phyloP scores from a whole-genome alignment of 1,140 invertebrate genomes.

The Tribolium castaneum region DNA sequence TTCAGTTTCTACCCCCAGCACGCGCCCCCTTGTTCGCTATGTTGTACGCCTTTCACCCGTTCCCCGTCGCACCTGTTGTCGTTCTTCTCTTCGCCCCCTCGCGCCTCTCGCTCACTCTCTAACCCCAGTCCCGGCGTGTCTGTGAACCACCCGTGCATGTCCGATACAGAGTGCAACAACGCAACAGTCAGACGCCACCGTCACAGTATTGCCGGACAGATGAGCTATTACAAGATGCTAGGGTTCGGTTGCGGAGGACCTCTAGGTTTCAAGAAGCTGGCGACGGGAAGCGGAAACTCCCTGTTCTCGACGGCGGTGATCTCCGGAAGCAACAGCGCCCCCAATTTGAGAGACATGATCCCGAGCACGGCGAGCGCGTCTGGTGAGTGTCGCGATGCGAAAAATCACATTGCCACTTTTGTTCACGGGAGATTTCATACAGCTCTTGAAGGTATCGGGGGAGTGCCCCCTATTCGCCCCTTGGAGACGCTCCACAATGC shows the following conservation, averaged over 20 bases:
- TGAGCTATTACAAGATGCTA: conserved; percentile 90
- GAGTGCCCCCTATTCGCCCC: conserved; percentile 92
- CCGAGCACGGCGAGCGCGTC: conserved; percentile 76
- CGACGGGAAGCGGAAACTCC: conserved; percentile 78
- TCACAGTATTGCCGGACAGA: conserved; percentile 93
- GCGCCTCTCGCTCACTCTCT: conserved; percentile 57
- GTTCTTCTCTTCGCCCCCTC: conserved; percentile 59
- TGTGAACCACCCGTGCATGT: conserved; percentile 60
- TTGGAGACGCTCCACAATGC: conserved; percentile 97
- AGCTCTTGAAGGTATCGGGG: conserved; percentile 85
- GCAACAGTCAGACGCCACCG: conserved; percentile 86
- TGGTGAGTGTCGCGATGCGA: conserved; percentile 67
- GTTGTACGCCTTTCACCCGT: conserved; percentile 63
- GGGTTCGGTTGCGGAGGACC: conserved; percentile 73
- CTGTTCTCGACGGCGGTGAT: conserved; percentile 95
- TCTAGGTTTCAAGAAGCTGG: conserved; percentile 74
- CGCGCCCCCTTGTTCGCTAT: conserved; percentile 64
- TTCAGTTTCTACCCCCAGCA: conserved; percentile 57
- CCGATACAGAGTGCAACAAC: conserved; percentile 68
- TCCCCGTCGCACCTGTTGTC: conserved; percentile 63
- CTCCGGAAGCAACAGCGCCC: conserved; percentile 90
- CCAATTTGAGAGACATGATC: conserved; percentile 89
- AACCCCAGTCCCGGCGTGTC: conserved; percentile 55
- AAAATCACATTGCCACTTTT: not conserved
- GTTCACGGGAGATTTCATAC: not conserved